These are phyloP conservation scores for Elegia similella DNA, from an alignment of 2,888 invertebrate genomes.

Conservation along the genomic window DNA sequence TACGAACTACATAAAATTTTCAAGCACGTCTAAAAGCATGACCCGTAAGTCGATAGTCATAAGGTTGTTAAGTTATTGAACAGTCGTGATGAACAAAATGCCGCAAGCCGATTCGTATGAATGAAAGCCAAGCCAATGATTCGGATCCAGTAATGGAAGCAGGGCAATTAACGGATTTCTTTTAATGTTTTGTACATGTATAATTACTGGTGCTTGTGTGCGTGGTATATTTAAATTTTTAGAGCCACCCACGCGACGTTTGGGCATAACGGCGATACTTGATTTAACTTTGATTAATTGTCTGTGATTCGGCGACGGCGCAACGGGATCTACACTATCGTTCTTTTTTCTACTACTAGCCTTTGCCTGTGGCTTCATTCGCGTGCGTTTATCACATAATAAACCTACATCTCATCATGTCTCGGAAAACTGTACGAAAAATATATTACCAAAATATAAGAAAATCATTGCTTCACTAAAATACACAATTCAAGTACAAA, in stretches of 20 bases:
- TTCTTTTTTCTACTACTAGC: no score
- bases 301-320: constrained; percentile 17
- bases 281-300: constrained; percentile 26
- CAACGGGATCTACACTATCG: neutral
- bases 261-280: constrained; percentile 17
- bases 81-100: constrained; percentile 17
- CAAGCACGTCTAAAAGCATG: neutral
- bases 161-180: constrained; percentile 53
- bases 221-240: constrained; percentile 27
- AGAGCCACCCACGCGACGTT: constrained; percentile 21
- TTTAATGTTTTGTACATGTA: constrained; percentile 33
- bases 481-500: no score
- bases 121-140: constrained; percentile 35
- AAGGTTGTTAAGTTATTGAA: constrained; percentile 1
- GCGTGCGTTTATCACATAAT: no score
- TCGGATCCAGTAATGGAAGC: constrained; percentile 36
- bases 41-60: neutral
- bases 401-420: no score
- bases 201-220: constrained; percentile 22
- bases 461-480: no score
- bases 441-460: no score
- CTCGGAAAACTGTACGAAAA: no score
- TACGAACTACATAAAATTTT: constrained; percentile 3
- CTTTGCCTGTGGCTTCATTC: no score
- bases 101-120: constrained; percentile 32